Evolutionary conservation across 2,888 invertebrate species (phyloP).

Genomic region (Synanthedon tipuliformis): DNA sequence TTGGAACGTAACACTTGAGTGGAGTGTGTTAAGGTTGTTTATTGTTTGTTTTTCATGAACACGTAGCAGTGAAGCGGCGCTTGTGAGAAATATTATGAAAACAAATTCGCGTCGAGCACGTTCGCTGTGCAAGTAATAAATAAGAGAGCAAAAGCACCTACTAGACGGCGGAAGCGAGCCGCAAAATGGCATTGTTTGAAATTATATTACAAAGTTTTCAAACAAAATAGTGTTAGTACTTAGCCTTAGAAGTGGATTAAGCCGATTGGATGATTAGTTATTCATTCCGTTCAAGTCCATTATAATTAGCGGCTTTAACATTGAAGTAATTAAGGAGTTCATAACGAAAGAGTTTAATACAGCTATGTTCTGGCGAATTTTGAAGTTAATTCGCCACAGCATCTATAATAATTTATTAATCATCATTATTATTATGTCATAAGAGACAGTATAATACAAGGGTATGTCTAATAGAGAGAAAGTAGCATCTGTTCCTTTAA

Average conservation of each 20-base stretch:
- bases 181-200: slow-evolving; percentile 53
- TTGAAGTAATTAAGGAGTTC: no score
- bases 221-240: slow-evolving; percentile 11
- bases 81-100: slow-evolving; percentile 65
- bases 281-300: neutral
- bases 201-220: slow-evolving; percentile 39
- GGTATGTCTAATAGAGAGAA: no score
- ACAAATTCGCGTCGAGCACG: slow-evolving; percentile 68
- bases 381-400: no score
- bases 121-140: slow-evolving; percentile 64
- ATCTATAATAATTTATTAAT: no score
- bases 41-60: slow-evolving; percentile 17
- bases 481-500: no score
- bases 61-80: slow-evolving; percentile 40
- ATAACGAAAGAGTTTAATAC: no score
- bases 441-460: no score
- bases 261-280: slow-evolving; percentile 11
- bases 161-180: slow-evolving; percentile 34
- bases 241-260: slow-evolving; percentile 14
- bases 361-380: no score
- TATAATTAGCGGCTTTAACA: no score
- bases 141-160: slow-evolving; percentile 47
- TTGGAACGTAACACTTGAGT: slow-evolving; percentile 23
- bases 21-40: slow-evolving; percentile 19
- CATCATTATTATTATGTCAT: no score